These are phyloP conservation scores for Micrasema minimum DNA, from an alignment of 1,140 invertebrate species.

Conservation along the genomic window DNA sequence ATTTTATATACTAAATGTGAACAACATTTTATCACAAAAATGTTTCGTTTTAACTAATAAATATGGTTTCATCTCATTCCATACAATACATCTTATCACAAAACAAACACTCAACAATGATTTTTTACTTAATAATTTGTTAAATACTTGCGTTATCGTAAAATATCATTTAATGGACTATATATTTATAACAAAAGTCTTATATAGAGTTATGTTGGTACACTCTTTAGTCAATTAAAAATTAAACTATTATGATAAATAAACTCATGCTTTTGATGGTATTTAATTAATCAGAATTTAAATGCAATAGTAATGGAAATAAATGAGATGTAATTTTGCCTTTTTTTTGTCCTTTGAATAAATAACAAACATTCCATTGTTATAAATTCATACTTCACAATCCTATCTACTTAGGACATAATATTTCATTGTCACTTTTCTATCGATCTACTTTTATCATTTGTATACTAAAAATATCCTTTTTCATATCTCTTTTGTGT, in stretches of 20 bases:
- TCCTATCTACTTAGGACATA: constrained; percentile 16
- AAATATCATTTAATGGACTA: too few species aligned
- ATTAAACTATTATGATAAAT: too few species aligned
- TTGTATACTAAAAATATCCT: constrained; percentile 33
- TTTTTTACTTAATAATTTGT: constrained; percentile 17
- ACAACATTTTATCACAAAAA: constrained; percentile 34
- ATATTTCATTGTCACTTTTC: constrained; percentile 2
- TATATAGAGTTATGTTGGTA: too few species aligned
- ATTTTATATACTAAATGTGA: constrained; percentile 9
- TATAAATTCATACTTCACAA: constrained; percentile 14
- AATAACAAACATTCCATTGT: constrained; percentile 1
- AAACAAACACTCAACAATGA: constrained; percentile 30
- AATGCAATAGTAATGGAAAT: not conserved
- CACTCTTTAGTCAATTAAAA: too few species aligned
- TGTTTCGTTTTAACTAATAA: constrained; percentile 23
- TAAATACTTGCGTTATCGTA: too few species aligned
- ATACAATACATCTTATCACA: constrained; percentile 21
- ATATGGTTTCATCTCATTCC: constrained; percentile 5
- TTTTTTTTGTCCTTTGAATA: constrained; percentile 12
- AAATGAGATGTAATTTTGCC: not conserved
- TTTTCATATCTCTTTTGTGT: not conserved
- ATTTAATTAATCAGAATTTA: too few species aligned
- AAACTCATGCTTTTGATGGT: too few species aligned
- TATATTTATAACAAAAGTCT: too few species aligned
- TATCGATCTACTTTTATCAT: constrained; percentile 1